Percentiles rank a stretch among this genome's conserved stretches.
Evolutionary conservation across 1,140 invertebrate species (phyloP).

Genomic region (Spodoptera frugiperda): DNA sequence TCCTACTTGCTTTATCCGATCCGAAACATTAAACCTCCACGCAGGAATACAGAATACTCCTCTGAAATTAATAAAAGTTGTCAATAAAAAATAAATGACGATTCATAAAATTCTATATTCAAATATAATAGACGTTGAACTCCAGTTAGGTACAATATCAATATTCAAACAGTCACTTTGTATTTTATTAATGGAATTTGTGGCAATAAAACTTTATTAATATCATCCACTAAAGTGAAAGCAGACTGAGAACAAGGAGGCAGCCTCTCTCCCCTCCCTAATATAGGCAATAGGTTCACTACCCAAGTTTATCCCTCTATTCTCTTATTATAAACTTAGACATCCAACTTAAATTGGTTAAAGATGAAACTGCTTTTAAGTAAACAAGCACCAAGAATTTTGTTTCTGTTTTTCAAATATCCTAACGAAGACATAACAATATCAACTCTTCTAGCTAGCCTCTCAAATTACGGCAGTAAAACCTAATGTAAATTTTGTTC

Average conservation of each 20-base stretch:
- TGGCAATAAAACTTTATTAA: slow-evolving; percentile 57
- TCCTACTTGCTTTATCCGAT: not conserved
- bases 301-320: slow-evolving; percentile 15
- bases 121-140: not conserved
- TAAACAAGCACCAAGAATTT: slow-evolving; percentile 10
- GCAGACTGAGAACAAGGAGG: not conserved
- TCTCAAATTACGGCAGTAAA: slow-evolving; percentile 17
- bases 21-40: not conserved
- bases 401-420: slow-evolving; percentile 4
- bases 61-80: not conserved
- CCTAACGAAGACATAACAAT: slow-evolving; percentile 29
- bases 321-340: slow-evolving; percentile 35
- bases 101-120: too few species aligned
- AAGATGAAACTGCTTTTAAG: not conserved
- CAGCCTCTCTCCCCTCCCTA: slow-evolving; percentile 9
- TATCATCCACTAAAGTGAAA: slow-evolving; percentile 36
- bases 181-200: slow-evolving; percentile 39
- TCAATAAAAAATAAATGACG: not conserved
- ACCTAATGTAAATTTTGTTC: slow-evolving; percentile 32
- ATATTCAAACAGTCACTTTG: slow-evolving; percentile 31
- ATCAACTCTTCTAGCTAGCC: slow-evolving; percentile 12
- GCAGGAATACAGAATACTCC: not conserved
- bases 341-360: slow-evolving; percentile 23
- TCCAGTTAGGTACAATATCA: slow-evolving; percentile 3
- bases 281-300: slow-evolving; percentile 28